Evolutionary conservation across 1,140 invertebrate species (phyloP).

Genomic region (Drosophila persimilis): DNA sequence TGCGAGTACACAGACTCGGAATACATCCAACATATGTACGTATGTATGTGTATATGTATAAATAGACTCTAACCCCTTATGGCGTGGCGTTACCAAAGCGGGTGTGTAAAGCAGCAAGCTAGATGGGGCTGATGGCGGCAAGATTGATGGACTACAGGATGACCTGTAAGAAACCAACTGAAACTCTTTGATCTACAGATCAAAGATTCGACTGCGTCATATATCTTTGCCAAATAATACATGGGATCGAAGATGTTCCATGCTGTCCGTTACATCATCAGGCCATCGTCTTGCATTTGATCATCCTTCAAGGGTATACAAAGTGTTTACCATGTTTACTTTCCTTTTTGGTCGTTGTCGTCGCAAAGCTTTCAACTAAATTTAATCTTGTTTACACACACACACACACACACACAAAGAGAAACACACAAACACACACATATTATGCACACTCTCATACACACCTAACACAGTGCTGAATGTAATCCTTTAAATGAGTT

Average conservation of each 20-base stretch:
- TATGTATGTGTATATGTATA: conserved; percentile 35
- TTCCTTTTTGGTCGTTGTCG: conserved; percentile 44
- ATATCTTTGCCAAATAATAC: too few relatives aligned
- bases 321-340: conserved; percentile 51
- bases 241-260: too few relatives aligned
- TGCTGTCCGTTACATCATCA: too few relatives aligned
- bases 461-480: conserved; percentile 56
- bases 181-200: too few relatives aligned
- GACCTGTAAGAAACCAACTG: too few relatives aligned
- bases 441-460: conserved; percentile 20
- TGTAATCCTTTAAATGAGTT: conserved; percentile 81
- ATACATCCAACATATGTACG: conserved; percentile 12
- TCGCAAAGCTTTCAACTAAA: conserved; percentile 65
- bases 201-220: too few relatives aligned
- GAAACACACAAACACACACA: too few relatives aligned
- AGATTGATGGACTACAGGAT: too few relatives aligned
- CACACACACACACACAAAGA: conserved; percentile 15
- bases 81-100: neutral
- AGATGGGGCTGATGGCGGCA: too few relatives aligned
- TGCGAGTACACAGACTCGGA: conserved; percentile 34
- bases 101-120: neutral
- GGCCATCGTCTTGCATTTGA: too few relatives aligned
- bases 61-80: conserved; percentile 52
- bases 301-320: conserved; percentile 11
- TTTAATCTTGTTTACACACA: conserved; percentile 76